Base-by-base conservation (phyloP, 2,888 invertebrate genomes). In the Campoplex capitator region DNA sequence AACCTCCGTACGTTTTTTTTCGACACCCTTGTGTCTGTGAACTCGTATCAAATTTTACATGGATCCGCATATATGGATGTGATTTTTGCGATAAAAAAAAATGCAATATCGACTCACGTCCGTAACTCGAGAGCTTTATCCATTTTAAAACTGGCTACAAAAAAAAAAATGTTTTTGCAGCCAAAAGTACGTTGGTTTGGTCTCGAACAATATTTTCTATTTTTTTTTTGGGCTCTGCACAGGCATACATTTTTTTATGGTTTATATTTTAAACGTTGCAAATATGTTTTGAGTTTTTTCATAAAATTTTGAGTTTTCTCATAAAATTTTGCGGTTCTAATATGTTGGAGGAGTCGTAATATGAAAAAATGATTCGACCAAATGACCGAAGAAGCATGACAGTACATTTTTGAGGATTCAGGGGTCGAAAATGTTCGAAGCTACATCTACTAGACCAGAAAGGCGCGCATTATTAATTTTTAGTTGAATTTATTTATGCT, bases 1-100 rank as follows among this genome's bases (percentile, higher is more conserved):
- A 68, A 58, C 18, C 58, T 74, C 58, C 38, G 18, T 75, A 68
- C n/a, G n/a, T 23, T 23, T 70, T 56, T 45, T 32, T 82, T 54
- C 48, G 38, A 18, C 35, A 38, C 45, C 18, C 45, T 9, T 54
- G n/a, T 51, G 35, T 54, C 56, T 45, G 54, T 28, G 1, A 2
- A 28, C 11, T 42, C 32, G 3, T 42, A 42, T 58, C 56, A 42
- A 23, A 75, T 75, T 75, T 75, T 42, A 58, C 42, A 42, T 73
- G 32, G 18, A 54, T 54, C 18, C 28, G 32, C 32, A 45, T 45
- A 45, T 13, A 45, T 73, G 32, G 48, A 73, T 54, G 35, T 51
- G 48, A 32, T 35, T 51, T 51, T 18, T n/a, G 48, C 45, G 32
- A 62, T 62, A 7, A n/a, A 16, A 28, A 58, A 62, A 62, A 62